These are phyloP conservation scores for Rhynchophorus ferrugineus DNA, from an alignment of 1,140 invertebrate genomes.

Conservation along the genomic window DNA sequence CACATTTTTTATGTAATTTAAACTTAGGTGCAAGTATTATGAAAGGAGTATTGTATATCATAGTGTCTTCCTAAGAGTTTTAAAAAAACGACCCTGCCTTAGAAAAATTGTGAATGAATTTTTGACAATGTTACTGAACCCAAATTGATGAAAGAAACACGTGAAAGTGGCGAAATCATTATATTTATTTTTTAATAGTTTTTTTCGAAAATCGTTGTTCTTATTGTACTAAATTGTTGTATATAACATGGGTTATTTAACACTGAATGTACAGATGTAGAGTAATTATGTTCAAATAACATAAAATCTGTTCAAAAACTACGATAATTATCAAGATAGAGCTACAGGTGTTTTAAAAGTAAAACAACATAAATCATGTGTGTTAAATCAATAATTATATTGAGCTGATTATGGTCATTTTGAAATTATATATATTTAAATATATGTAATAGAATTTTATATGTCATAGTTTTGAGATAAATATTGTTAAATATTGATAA, in stretches of 20 bases:
- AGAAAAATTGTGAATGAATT: slow-evolving; percentile 17
- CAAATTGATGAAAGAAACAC: background rate
- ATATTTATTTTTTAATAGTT: background rate
- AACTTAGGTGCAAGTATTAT: slow-evolving; percentile 18
- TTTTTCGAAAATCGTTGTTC: background rate
- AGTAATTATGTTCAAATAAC: too few species aligned
- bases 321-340: too few species aligned
- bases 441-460: too few species aligned
- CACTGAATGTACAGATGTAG: too few species aligned
- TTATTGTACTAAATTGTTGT: too few species aligned
- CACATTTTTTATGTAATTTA: too few species aligned
- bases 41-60: slow-evolving; percentile 9
- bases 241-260: background rate
- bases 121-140: slow-evolving; percentile 10
- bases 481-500: background rate
- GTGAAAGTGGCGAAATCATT: background rate
- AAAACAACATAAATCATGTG: too few species aligned
- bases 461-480: background rate
- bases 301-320: too few species aligned
- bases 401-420: too few species aligned
- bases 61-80: slow-evolving; percentile 8
- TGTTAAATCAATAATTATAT: too few species aligned
- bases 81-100: slow-evolving; percentile 11
- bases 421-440: too few species aligned
- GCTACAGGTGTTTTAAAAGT: too few species aligned